Percentiles rank a stretch among this genome's conserved stretches.
Evolutionary conservation across 2,888 invertebrate genomes (phyloP).

Genomic region (Lochmaea crataegi): DNA sequence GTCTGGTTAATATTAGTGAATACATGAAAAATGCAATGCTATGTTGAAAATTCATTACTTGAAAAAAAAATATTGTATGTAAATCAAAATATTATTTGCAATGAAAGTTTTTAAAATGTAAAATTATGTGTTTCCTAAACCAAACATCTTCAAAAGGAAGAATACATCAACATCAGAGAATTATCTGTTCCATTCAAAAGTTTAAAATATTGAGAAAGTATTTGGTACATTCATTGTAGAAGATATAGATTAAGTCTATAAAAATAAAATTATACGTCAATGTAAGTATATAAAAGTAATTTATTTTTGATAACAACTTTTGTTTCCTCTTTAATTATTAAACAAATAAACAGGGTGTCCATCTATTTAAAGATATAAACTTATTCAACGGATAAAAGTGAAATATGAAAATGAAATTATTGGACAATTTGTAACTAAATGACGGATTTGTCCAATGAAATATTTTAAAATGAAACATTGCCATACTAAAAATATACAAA

Average conservation of each 20-base stretch:
- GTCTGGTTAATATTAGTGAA: too few relatives aligned
- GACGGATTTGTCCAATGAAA: not conserved
- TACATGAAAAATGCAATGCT: too few relatives aligned
- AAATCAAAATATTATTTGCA: not conserved
- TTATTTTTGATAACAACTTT: slow-evolving; percentile 23
- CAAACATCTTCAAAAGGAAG: not conserved
- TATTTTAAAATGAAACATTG: not conserved
- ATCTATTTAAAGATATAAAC: slow-evolving; percentile 3
- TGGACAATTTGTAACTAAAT: not conserved
- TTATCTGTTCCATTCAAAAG: not conserved
- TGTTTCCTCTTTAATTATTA: slow-evolving; percentile 13
- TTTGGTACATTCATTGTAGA: slow-evolving; percentile 11
- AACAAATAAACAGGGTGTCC: slow-evolving; percentile 29
- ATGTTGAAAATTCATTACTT: too few relatives aligned
- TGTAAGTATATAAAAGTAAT: slow-evolving; percentile 29
- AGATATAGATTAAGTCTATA: slow-evolving; percentile 12
- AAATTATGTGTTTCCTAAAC: not conserved
- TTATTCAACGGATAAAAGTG: not conserved
- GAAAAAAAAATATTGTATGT: not conserved
- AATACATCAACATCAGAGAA: slow-evolving; percentile 5
- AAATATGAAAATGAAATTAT: not conserved
- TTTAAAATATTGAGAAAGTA: slow-evolving; percentile 5
- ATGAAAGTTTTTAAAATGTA: not conserved
- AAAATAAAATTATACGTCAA: slow-evolving; percentile 2
- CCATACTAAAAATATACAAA: not conserved